phyloP scores from a whole-genome alignment of 2,888 invertebrate species.

The Paralinhomoeus sp. region DNA sequence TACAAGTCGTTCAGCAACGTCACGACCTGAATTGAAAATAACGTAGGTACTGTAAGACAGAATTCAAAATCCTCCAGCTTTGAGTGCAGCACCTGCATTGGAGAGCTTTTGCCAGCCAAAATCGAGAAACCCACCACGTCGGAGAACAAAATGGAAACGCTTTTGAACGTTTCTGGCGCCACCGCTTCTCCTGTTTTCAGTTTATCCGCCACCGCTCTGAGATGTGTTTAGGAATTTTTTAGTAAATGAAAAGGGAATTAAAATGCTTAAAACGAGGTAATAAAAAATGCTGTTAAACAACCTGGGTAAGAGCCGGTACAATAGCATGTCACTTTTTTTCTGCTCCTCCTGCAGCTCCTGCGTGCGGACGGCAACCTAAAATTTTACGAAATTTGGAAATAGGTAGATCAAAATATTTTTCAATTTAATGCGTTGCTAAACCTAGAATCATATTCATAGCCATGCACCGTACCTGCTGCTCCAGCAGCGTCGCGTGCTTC shows the following conservation, averaged over 20 bases:
- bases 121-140: constrained; percentile 3
- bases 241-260: neutral
- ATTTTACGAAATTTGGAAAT: too few relatives aligned
- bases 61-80: too few relatives aligned
- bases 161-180: neutral
- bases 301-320: constrained; percentile 5
- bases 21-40: constrained; percentile 12
- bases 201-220: constrained; percentile 2
- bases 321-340: constrained; percentile 2
- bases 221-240: neutral
- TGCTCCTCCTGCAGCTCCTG: constrained; percentile 2
- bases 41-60: too few relatives aligned
- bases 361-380: neutral
- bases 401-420: too few relatives aligned
- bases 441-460: too few relatives aligned
- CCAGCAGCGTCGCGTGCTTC: constrained; percentile 1
- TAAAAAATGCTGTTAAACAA: neutral
- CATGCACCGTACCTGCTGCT: neutral
- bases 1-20: constrained; percentile 20
- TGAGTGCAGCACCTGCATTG: constrained; percentile 1
- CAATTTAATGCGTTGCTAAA: too few relatives aligned
- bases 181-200: constrained; percentile 1
- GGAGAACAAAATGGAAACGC: constrained; percentile 2
- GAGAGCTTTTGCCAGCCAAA: constrained; percentile 1
- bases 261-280: neutral